Evolutionary conservation across 2,113 vertebrate genomes (phyloP).

Genomic region (Brachionichthys hirsutus): DNA sequence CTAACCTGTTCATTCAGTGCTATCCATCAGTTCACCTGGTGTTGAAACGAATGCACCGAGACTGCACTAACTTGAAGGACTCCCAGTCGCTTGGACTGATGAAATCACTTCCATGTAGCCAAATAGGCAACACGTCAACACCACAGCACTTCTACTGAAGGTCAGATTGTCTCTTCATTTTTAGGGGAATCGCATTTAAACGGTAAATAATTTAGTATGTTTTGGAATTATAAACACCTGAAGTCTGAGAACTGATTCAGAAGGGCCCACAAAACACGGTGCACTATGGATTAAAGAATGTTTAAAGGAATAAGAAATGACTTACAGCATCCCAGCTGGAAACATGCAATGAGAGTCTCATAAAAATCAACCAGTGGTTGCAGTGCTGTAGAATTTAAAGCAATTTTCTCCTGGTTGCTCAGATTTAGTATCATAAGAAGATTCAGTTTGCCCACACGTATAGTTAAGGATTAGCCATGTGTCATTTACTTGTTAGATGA

Average conservation of each 20-base stretch:
- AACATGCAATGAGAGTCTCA: background rate
- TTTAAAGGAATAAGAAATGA: background rate
- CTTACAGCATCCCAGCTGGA: background rate
- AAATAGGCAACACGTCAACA: constrained; percentile 17
- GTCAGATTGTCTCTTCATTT: constrained; percentile 55
- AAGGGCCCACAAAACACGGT: constrained; percentile 20
- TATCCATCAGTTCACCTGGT: too few species aligned
- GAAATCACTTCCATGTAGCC: constrained; percentile 11
- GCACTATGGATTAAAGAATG: constrained; percentile 9
- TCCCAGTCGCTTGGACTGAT: too few species aligned
- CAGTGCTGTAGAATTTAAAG: background rate
- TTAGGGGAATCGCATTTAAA: constrained; percentile 38
- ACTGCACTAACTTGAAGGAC: too few species aligned
- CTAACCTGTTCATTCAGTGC: too few species aligned
- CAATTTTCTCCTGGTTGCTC: too few species aligned
- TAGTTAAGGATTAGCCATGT: too few species aligned
- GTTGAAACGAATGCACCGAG: too few species aligned
- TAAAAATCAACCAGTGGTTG: background rate
- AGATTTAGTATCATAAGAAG: too few species aligned
- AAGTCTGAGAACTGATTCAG: constrained; percentile 24
- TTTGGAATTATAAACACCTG: constrained; percentile 12
- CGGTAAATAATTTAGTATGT: constrained; percentile 60
- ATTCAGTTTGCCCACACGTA: too few species aligned
- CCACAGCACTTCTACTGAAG: constrained; percentile 16
- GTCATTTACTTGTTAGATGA: too few species aligned